A percentile compares a stretch with the other conserved stretches of the same genome.
Conservation (phyloP, 64 coral and sea anemone genomes). For the Trachythela sp. region DNA sequence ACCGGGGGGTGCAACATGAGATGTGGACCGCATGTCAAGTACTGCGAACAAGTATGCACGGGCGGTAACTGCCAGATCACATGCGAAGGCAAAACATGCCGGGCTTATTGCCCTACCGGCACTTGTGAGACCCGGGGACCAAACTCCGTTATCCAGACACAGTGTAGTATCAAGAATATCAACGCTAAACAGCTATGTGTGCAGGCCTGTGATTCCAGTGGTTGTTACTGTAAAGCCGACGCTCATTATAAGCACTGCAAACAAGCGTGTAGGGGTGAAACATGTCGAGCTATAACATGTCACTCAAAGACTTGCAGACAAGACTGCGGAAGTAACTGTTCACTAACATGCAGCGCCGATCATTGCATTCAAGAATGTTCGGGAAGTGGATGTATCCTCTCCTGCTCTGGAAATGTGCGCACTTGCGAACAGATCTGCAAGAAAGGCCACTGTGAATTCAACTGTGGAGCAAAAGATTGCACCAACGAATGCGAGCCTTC, state of each 20-base stretch:
- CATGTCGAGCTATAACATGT: not conserved
- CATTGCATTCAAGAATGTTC: not conserved
- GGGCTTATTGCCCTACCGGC: slow-evolving; percentile 6
- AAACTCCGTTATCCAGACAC: not conserved
- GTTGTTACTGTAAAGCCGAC: not conserved
- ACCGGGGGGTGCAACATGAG: not conserved
- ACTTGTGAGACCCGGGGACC: slow-evolving; percentile 1
- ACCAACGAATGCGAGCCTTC: not conserved
- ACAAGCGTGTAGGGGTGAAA: not conserved
- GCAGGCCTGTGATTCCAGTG: not conserved
- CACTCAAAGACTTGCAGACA: not conserved
- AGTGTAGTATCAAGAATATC: not conserved
- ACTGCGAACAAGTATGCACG: not conserved
- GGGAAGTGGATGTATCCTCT: not conserved
- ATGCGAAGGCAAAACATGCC: not conserved
- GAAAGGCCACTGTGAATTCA: slow-evolving; percentile 12
- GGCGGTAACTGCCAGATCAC: not conserved
- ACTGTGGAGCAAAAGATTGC: not conserved
- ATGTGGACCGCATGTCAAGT: not conserved
- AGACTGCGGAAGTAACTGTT: not conserved
- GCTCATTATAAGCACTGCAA: not conserved
- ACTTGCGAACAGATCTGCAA: not conserved
- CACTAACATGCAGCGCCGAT: not conserved
- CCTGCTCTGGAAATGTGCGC: not conserved
- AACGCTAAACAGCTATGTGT: not conserved